Conservation (phyloP, 2,888 invertebrate species). For the Diadromus collaris region DNA sequence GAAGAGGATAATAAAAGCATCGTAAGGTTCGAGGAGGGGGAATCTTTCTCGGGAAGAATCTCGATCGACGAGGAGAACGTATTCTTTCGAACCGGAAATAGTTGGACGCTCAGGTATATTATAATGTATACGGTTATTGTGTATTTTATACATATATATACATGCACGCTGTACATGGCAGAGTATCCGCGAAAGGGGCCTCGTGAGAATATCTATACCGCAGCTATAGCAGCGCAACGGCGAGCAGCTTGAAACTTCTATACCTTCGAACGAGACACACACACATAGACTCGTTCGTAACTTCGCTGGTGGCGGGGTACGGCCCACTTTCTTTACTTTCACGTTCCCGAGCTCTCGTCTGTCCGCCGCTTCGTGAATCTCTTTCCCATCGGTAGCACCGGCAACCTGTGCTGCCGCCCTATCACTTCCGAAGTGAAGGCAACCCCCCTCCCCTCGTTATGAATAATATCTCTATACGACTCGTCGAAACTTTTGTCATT, state of each 20-base stretch:
- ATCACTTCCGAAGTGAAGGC: constrained; percentile 30
- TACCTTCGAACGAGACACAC: neutral
- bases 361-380: constrained; percentile 47
- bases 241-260: constrained; percentile 46
- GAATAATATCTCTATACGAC: neutral
- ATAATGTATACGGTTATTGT: constrained; percentile 18
- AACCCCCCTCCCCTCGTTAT: neutral
- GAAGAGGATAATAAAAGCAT: neutral
- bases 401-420: neutral
- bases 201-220: constrained; percentile 50
- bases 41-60: neutral
- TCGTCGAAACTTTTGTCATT: neutral
- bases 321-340: constrained; percentile 78
- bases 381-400: constrained; percentile 32
- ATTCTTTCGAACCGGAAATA: constrained; percentile 44
- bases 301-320: constrained; percentile 52
- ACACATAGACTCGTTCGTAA: constrained; percentile 1
- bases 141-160: neutral
- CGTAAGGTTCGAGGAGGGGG: neutral
- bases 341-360: constrained; percentile 61
- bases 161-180: neutral
- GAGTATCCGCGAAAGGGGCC: constrained; percentile 34
- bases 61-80: constrained; percentile 14
- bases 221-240: constrained; percentile 7
- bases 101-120: constrained; percentile 25